Conservation (phyloP, 2,888 invertebrate genomes). For the Leucophora obtusa region DNA sequence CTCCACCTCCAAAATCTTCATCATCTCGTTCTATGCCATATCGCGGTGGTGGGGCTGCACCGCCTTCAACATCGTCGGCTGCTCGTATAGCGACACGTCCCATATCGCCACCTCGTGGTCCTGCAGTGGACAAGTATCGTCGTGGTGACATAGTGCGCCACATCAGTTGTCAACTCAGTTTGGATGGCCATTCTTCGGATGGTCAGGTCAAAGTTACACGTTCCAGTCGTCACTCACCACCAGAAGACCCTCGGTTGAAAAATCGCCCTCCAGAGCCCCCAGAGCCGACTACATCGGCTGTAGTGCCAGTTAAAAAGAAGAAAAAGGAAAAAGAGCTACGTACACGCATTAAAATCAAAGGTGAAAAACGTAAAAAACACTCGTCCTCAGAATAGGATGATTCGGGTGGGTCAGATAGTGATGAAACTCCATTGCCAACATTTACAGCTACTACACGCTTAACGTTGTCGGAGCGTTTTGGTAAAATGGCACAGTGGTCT, state of each 20-base stretch:
- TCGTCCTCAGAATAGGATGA: no score
- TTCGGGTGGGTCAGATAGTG: no score
- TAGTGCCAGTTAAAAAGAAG: conserved; percentile 76
- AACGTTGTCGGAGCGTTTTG: no score
- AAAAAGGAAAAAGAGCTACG: conserved; percentile 79
- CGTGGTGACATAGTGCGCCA: conserved; percentile 68
- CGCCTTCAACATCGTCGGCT: no score
- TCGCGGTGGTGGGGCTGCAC: no score
- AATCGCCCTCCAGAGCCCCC: conserved; percentile 81
- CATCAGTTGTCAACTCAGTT: conserved; percentile 70
- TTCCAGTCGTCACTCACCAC: no score
- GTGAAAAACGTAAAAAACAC: conserved; percentile 80
- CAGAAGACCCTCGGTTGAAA: conserved; percentile 81
- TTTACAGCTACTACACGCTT: no score
- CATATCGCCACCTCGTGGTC: conserved; percentile 70
- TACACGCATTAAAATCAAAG: conserved; percentile 78
- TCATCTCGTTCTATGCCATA: no score
- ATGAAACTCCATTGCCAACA: no score
- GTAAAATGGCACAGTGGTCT: no score
- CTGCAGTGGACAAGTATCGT: conserved; percentile 74
- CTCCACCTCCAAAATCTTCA: no score
- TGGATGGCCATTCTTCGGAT: conserved; percentile 73
- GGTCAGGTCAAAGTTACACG: no score
- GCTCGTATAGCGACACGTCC: conserved; percentile 71
- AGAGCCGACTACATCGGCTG: conserved; percentile 75